A percentile compares a stretch with the other conserved stretches of the same genome.
Conservation (phyloP, 1,140 invertebrate genomes). For the Lepidotrigona ventralis region DNA sequence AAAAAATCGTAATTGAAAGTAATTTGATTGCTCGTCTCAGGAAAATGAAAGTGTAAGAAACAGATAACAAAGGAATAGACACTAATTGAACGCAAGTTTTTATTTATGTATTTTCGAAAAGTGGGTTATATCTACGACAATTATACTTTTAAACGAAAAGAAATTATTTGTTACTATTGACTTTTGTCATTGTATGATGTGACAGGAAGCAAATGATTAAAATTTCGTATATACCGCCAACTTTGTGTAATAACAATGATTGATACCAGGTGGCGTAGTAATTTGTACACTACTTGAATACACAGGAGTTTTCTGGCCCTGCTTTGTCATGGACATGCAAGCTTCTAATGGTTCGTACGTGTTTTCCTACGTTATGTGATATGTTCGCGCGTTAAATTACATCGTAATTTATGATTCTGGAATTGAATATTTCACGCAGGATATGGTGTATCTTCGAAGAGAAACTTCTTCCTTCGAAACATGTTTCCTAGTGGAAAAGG, state of each 20-base stretch:
- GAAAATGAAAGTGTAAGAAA: no score
- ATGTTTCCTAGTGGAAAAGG: conserved; percentile 59
- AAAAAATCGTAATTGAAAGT: neutral
- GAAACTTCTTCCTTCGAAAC: conserved; percentile 29
- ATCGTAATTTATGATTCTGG: conserved; percentile 42
- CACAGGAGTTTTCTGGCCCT: conserved; percentile 30
- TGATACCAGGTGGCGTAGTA: conserved; percentile 43
- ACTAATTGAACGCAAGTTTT: no score
- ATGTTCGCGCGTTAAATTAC: conserved; percentile 40
- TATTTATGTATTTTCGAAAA: no score
- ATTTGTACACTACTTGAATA: conserved; percentile 36
- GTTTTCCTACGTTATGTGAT: conserved; percentile 60
- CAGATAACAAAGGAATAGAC: no score
- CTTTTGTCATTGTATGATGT: neutral
- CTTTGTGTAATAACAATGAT: conserved; percentile 10
- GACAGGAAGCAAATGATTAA: neutral
- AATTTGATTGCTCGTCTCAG: neutral
- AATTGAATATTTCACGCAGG: conserved; percentile 39
- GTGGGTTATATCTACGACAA: neutral
- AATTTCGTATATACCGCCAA: conserved; percentile 28
- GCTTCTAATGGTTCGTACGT: conserved; percentile 78
- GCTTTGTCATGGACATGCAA: conserved; percentile 79
- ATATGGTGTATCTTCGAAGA: conserved; percentile 48
- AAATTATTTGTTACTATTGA: neutral
- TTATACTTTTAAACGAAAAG: neutral